Percentiles rank a stretch among this genome's conserved stretches.
Conservation (phyloP, 2,797 vertebrate genomes). For the Gallinago solitaria region DNA sequence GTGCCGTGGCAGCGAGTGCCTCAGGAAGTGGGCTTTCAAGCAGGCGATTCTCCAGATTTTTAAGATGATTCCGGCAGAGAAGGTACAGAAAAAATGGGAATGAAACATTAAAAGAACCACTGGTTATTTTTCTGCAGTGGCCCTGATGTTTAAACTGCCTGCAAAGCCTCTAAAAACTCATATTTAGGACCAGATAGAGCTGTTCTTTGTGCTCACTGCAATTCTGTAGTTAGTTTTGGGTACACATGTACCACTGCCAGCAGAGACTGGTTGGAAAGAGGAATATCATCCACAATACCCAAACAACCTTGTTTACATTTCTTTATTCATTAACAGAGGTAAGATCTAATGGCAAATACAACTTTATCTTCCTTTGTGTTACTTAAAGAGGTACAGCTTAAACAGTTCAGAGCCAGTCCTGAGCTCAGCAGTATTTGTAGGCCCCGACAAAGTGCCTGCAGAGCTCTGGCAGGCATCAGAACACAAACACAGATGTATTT, state of each 20-base stretch:
- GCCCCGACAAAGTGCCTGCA: neutral
- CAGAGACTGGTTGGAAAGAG: neutral
- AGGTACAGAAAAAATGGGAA: neutral
- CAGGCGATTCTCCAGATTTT: neutral
- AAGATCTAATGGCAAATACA: neutral
- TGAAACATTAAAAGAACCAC: too few relatives aligned
- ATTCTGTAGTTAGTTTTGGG: neutral
- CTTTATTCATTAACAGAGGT: conserved; percentile 66
- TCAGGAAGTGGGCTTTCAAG: neutral
- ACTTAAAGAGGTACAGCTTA: conserved; percentile 5
- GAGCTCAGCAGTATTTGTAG: neutral
- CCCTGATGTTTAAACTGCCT: neutral
- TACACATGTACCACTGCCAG: neutral
- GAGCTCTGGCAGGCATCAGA: neutral
- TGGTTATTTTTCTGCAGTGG: neutral
- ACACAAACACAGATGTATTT: neutral
- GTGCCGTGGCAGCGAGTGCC: neutral
- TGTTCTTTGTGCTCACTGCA: neutral
- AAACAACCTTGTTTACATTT: conserved; percentile 48
- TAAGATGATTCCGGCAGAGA: neutral
- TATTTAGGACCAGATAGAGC: neutral
- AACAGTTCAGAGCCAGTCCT: neutral
- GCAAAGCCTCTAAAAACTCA: neutral
- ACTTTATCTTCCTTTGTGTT: neutral
- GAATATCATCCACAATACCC: neutral